Conservation (phyloP, 2,888 invertebrate species). For the Euclidia mi region DNA sequence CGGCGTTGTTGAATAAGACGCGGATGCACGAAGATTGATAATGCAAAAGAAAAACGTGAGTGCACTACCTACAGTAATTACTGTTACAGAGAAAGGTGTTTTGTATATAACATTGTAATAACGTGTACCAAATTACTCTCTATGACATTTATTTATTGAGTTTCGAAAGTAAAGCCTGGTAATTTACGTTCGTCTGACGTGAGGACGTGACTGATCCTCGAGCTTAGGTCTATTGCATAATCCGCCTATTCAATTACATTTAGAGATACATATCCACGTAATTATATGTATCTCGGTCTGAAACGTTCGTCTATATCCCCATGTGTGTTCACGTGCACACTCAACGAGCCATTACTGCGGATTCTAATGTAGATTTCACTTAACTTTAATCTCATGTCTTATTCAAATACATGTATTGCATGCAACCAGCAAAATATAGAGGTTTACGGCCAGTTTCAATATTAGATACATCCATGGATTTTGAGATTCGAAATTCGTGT, state of each 20-base stretch:
- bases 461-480: too few species aligned
- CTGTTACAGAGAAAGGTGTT: slow-evolving; percentile 77
- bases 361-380: too few species aligned
- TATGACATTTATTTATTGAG: slow-evolving; percentile 81
- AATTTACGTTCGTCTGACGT: slow-evolving; percentile 72
- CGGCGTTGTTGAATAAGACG: slow-evolving; percentile 70
- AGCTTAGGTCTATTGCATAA: slow-evolving; percentile 55
- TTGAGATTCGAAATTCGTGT: too few species aligned
- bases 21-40: slow-evolving; percentile 76
- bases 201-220: slow-evolving; percentile 75
- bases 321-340: slow-evolving; percentile 20
- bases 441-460: too few species aligned
- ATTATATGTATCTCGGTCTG: slow-evolving; percentile 19
- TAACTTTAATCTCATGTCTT: too few species aligned
- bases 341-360: not conserved
- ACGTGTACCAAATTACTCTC: slow-evolving; percentile 78
- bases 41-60: slow-evolving; percentile 76
- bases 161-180: slow-evolving; percentile 78
- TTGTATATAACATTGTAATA: slow-evolving; percentile 77
- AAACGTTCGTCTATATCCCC: slow-evolving; percentile 23
- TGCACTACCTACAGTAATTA: slow-evolving; percentile 78
- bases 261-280: slow-evolving; percentile 23
- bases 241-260: slow-evolving; percentile 24
- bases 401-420: too few species aligned
- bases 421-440: too few species aligned